Evolutionary conservation across 2,888 invertebrate genomes (phyloP).

Genomic region (Leuctra nigra): DNA sequence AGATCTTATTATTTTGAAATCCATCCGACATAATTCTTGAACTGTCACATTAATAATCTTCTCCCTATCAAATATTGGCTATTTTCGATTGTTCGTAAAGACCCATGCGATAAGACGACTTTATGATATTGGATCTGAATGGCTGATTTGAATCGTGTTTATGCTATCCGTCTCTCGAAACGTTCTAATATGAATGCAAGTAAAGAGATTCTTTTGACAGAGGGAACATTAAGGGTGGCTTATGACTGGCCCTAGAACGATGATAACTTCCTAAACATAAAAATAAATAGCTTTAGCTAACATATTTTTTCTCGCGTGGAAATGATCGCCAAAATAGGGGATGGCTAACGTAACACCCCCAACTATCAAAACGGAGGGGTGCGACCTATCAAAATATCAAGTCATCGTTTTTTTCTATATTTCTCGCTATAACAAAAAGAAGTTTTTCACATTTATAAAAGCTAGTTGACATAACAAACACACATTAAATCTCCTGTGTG

Average conservation of each 20-base stretch:
- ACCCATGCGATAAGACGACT: not conserved
- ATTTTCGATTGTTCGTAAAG: not conserved
- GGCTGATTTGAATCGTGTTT: not conserved
- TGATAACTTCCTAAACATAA: conserved; percentile 29
- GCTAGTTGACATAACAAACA: conserved; percentile 23
- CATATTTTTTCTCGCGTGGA: conserved; percentile 28
- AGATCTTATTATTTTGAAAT: not conserved
- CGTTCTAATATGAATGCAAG: not conserved
- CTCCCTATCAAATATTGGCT: not conserved
- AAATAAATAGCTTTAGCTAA: conserved; percentile 30
- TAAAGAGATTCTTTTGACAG: conserved; percentile 12
- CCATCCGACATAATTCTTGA: not conserved
- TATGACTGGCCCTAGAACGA: conserved; percentile 20
- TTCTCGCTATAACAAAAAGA: not conserved
- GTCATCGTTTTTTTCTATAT: conserved; percentile 21
- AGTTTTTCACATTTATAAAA: conserved; percentile 18
- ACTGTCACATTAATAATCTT: conserved; percentile 8
- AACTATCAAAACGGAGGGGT: conserved; percentile 24
- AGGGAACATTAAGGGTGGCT: conserved; percentile 6
- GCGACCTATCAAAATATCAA: conserved; percentile 18
- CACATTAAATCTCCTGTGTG: conserved; percentile 22
- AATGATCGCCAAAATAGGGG: conserved; percentile 25
- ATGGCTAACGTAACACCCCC: conserved; percentile 16
- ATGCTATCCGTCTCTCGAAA: not conserved
- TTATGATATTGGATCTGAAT: not conserved